Conservation (phyloP, 2,113 vertebrate species). For the Halcyon malimbica region DNA sequence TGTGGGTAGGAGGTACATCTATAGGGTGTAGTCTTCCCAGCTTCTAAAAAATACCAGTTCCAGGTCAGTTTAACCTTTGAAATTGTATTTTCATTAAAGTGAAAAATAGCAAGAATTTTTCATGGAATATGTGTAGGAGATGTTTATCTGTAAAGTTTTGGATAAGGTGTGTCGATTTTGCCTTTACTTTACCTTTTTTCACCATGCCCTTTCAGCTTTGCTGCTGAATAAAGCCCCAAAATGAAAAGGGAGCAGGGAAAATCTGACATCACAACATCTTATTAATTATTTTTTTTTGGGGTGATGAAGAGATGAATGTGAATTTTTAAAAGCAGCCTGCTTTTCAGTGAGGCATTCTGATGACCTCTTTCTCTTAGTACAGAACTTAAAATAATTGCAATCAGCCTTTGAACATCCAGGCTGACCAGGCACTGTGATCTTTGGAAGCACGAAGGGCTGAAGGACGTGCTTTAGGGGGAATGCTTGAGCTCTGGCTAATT, state of each 20-base stretch:
- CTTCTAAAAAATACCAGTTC: neutral
- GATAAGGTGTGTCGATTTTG: neutral
- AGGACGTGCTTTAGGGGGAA: neutral
- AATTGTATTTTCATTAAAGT: neutral
- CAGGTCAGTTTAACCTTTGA: fast-evolving
- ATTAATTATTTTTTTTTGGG: no score
- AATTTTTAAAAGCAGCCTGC: neutral
- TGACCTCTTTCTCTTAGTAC: neutral
- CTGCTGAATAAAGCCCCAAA: neutral
- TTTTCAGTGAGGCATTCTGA: neutral
- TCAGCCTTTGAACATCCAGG: neutral
- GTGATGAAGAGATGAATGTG: neutral
- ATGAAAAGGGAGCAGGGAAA: neutral
- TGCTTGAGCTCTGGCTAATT: neutral
- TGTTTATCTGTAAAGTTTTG: neutral
- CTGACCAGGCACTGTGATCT: neutral
- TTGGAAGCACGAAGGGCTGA: neutral
- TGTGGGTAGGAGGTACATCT: neutral
- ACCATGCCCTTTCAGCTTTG: neutral
- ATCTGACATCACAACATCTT: neutral
- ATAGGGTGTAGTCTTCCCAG: neutral
- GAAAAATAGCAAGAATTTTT: neutral
- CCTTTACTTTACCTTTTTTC: fast-evolving
- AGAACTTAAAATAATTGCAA: neutral
- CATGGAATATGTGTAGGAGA: neutral